Percentiles rank a stretch among this genome's conserved stretches.
phyloP scores from a whole-genome alignment of 2,113 vertebrate species.

The Rhinopomastus cyanomelas region DNA sequence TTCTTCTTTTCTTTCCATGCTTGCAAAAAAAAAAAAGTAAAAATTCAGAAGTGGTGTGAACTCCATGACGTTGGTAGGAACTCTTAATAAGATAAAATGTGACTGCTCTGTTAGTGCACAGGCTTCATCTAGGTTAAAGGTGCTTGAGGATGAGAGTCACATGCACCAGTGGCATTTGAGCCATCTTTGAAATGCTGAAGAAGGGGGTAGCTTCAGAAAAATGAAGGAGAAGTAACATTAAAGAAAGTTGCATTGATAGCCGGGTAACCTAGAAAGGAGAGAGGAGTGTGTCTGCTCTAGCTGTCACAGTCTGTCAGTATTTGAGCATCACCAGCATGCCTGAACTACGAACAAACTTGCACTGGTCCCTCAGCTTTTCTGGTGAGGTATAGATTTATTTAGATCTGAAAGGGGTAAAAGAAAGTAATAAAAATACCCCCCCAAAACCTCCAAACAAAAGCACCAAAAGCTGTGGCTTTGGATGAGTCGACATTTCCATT shows the following conservation, averaged over 20 bases:
- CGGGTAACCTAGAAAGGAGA: not conserved
- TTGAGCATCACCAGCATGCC: not conserved
- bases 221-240: not conserved
- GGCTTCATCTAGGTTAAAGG: not conserved
- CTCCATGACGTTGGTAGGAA: not conserved
- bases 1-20: not conserved
- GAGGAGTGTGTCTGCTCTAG: not conserved
- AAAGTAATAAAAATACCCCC: too few relatives aligned
- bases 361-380: constrained; percentile 43
- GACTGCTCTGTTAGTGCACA: not conserved
- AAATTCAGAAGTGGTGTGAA: not conserved
- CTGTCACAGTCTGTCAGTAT: not conserved
- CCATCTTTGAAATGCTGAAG: not conserved
- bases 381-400: constrained; percentile 30
- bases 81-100: not conserved
- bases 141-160: not conserved
- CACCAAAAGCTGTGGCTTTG: constrained; percentile 33
- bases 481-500: constrained; percentile 53
- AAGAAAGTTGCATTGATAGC: not conserved
- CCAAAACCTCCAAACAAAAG: not conserved
- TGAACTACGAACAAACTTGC: constrained; percentile 1
- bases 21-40: not conserved
- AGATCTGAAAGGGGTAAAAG: not conserved
- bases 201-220: not conserved
- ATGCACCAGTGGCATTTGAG: not conserved